These are phyloP conservation scores for Drosophila watanabei DNA, from an alignment of 1,140 invertebrate species.

Conservation along the genomic window DNA sequence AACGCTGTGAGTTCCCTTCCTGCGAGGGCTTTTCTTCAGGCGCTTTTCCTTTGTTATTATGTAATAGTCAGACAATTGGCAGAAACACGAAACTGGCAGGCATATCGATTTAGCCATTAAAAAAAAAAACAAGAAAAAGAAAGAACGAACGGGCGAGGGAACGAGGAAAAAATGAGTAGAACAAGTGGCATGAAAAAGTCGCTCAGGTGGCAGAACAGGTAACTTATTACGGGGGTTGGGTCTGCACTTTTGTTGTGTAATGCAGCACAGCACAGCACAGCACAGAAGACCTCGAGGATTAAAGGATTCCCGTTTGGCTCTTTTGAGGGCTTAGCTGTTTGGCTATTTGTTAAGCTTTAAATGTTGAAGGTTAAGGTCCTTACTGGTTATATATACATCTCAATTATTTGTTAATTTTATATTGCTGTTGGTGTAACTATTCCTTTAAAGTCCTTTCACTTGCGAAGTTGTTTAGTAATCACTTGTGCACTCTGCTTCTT, in stretches of 20 bases:
- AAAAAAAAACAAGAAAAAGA: slow-evolving; percentile 35
- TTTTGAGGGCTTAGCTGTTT: slow-evolving; percentile 5
- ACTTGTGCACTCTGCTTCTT: slow-evolving; percentile 49
- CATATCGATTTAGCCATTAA: slow-evolving; percentile 75
- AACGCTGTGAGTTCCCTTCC: slow-evolving; percentile 30
- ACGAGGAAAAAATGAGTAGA: slow-evolving; percentile 29
- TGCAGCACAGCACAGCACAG: slow-evolving; percentile 10
- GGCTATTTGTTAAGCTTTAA: slow-evolving; percentile 17
- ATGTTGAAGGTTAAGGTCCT: slow-evolving; percentile 15
- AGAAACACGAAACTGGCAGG: slow-evolving; percentile 43
- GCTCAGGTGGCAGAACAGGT: slow-evolving; percentile 39
- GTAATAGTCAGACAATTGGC: slow-evolving; percentile 65
- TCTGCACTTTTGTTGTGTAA: slow-evolving; percentile 49
- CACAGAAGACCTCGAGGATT: slow-evolving; percentile 40
- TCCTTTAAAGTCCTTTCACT: slow-evolving; percentile 14
- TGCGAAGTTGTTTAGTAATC: slow-evolving; percentile 62
- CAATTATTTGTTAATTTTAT: neutral
- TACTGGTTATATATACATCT: neutral
- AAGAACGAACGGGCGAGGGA: slow-evolving; percentile 8
- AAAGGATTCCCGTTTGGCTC: slow-evolving; percentile 11
- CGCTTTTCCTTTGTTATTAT: slow-evolving; percentile 45
- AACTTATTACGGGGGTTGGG: slow-evolving; percentile 24
- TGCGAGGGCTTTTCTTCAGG: slow-evolving; percentile 21
- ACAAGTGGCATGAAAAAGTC: slow-evolving; percentile 40
- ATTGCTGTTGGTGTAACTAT: neutral